Evolutionary conservation across 1,140 invertebrate genomes (phyloP).

Genomic region (Leptoteleia sp.): DNA sequence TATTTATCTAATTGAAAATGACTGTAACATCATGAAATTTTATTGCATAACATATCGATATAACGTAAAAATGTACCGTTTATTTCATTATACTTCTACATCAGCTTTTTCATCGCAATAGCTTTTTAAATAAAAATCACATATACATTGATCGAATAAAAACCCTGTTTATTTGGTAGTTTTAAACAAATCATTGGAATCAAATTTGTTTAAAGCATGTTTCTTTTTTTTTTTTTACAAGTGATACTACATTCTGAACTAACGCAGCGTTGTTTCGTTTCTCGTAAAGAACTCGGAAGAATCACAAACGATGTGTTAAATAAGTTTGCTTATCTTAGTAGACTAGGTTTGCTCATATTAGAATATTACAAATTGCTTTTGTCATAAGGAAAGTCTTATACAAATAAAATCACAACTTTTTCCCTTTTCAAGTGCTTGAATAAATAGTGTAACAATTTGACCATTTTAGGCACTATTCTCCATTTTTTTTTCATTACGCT

Average conservation of each 20-base stretch:
- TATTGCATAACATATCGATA: slow-evolving; percentile 2
- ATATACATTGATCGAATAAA: neutral
- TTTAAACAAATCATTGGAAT: neutral
- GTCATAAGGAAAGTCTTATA: slow-evolving; percentile 32
- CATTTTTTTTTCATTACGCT: slow-evolving; percentile 15
- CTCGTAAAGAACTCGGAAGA: slow-evolving; percentile 22
- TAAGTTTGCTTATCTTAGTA: slow-evolving; percentile 38
- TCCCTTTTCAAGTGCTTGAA: slow-evolving; percentile 40
- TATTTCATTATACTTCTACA: neutral
- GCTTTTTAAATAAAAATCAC: no score
- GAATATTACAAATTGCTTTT: slow-evolving; percentile 36
- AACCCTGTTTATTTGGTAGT: slow-evolving; percentile 1
- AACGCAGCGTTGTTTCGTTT: neutral
- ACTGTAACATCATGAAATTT: slow-evolving; percentile 8
- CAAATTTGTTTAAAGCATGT: slow-evolving; percentile 3
- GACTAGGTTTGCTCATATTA: slow-evolving; percentile 51
- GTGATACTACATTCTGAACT: neutral
- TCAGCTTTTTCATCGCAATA: neutral
- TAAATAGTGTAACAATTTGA: slow-evolving; percentile 44
- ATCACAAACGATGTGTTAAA: slow-evolving; percentile 32
- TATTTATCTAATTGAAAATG: slow-evolving; percentile 1
- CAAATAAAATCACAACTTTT: slow-evolving; percentile 50
- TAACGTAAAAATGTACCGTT: neutral
- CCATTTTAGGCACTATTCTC: slow-evolving; percentile 42
- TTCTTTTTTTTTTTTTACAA: neutral